A percentile compares a stretch with the other conserved stretches of the same genome.
These are phyloP conservation scores for Microctonus brassicae DNA, from an alignment of 2,888 invertebrate genomes.

Conservation along the genomic window DNA sequence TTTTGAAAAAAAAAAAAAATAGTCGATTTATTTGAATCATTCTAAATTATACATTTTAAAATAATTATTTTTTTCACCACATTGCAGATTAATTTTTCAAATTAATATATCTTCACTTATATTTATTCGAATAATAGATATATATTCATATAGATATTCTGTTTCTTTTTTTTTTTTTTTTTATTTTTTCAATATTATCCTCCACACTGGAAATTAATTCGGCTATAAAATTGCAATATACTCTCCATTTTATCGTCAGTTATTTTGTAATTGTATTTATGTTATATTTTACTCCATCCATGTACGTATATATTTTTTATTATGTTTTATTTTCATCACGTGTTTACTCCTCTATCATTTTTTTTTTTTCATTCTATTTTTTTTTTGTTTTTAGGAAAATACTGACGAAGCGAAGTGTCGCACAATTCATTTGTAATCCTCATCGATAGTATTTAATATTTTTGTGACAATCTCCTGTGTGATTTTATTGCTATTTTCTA, in stretches of 20 bases:
- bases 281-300: too few species aligned
- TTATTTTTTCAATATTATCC: constrained; percentile 5
- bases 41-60: too few species aligned
- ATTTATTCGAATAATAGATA: constrained; percentile 15
- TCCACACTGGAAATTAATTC: constrained; percentile 21
- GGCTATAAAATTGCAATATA: constrained; percentile 8
- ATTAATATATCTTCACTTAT: background rate
- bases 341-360: background rate
- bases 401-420: background rate
- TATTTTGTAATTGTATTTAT: background rate
- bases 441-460: background rate
- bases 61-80: background rate
- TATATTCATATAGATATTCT: too few species aligned
- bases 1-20: too few species aligned
- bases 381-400: background rate
- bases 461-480: background rate
- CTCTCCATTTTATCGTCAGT: background rate
- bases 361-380: background rate
- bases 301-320: background rate
- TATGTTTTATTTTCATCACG: background rate
- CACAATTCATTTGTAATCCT: background rate
- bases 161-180: background rate
- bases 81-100: background rate
- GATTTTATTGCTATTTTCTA: background rate
- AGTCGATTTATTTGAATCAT: background rate